Evolutionary conservation across 2,797 vertebrate species (phyloP).

Genomic region (Corythornis leucogaster): DNA sequence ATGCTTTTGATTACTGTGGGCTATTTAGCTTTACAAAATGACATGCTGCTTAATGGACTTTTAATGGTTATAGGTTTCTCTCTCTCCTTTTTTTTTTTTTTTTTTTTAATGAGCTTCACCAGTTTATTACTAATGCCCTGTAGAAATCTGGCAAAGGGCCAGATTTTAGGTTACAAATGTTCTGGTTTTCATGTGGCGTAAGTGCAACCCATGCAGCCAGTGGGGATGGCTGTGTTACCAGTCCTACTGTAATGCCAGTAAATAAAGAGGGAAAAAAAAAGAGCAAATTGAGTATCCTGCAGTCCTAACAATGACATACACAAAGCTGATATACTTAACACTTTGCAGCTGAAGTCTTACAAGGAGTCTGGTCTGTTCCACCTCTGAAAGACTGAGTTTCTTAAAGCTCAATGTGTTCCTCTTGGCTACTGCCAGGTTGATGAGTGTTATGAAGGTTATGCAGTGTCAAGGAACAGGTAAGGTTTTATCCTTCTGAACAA

Average conservation of each 20-base stretch:
- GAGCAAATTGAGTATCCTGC: slow-evolving; percentile 60
- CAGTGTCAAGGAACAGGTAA: not conserved
- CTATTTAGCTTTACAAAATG: slow-evolving; percentile 99
- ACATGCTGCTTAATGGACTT: slow-evolving; percentile 99
- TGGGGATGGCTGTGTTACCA: slow-evolving; percentile 76
- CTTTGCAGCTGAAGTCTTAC: slow-evolving; percentile 54
- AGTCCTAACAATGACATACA: slow-evolving; percentile 28
- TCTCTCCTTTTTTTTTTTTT: slow-evolving; percentile 76
- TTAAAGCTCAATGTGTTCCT: not conserved
- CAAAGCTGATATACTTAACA: slow-evolving; percentile 38
- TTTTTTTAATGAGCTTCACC: slow-evolving; percentile 99
- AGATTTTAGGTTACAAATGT: slow-evolving; percentile 91
- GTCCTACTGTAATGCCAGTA: slow-evolving; percentile 64
- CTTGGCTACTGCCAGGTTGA: not conserved
- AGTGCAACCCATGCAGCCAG: slow-evolving; percentile 81
- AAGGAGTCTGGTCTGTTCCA: slow-evolving; percentile 10
- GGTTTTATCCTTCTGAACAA: not conserved
- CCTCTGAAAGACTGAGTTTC: slow-evolving; percentile 25
- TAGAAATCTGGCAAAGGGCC: slow-evolving; percentile 94
- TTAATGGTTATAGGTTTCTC: slow-evolving; percentile 99
- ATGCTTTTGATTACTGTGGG: slow-evolving; percentile 99
- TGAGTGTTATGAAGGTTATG: not conserved
- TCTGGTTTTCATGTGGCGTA: slow-evolving; percentile 80
- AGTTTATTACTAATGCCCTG: slow-evolving; percentile 99
- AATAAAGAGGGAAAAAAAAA: slow-evolving; percentile 33